Evolutionary conservation across 2,797 vertebrate genomes (phyloP).

Genomic region (Pipistrellus nathusii): DNA sequence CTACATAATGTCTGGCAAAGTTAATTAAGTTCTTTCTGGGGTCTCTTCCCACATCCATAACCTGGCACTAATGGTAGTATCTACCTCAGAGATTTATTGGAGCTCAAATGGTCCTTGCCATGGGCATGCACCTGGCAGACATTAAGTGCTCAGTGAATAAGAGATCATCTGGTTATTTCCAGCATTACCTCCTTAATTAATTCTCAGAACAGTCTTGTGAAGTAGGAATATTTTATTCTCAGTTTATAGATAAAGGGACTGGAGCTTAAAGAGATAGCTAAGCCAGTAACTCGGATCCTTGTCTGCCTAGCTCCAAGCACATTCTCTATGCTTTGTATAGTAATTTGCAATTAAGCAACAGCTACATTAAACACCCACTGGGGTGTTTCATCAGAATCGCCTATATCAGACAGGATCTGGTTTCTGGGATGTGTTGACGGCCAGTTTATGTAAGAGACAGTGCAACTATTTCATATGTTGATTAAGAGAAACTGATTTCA

Average conservation of each 20-base stretch:
- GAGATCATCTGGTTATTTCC: neutral
- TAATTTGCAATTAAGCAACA: constrained; percentile 10
- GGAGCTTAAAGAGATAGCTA: neutral
- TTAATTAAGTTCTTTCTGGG: neutral
- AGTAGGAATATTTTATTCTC: neutral
- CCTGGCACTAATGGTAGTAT: neutral
- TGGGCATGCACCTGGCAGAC: neutral
- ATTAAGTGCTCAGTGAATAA: neutral
- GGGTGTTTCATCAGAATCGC: neutral
- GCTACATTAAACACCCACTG: neutral
- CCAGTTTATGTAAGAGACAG: neutral
- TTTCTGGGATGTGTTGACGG: neutral
- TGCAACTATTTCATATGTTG: neutral
- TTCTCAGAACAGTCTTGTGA: neutral
- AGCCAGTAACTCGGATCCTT: neutral
- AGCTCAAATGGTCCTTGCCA: neutral
- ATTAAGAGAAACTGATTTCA: neutral
- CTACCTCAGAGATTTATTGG: neutral
- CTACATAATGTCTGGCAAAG: neutral
- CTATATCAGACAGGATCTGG: neutral
- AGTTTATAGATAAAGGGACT: constrained; percentile 4
- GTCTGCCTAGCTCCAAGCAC: neutral
- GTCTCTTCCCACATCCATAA: neutral
- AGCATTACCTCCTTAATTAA: neutral
- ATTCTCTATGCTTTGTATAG: neutral